A percentile compares a stretch with the other conserved stretches of the same genome.
Evolutionary conservation across 2,888 invertebrate species (phyloP).

Genomic region (Spodoptera exigua): DNA sequence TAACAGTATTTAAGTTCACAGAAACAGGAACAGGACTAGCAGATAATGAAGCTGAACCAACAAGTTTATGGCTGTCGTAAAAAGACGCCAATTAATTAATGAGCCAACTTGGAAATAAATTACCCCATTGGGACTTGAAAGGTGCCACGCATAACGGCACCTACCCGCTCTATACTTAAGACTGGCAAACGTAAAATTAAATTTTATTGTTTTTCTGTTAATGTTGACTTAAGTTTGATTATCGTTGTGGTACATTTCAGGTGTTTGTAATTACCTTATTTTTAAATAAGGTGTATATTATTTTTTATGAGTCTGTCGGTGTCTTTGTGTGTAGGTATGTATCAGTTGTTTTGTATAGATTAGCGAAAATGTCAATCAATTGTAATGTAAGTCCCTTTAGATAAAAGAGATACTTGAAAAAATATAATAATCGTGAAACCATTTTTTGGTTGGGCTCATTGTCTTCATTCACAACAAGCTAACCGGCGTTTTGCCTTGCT

Average conservation of each 20-base stretch:
- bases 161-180: conserved; percentile 68
- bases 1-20: conserved; percentile 58
- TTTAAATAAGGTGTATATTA: no score
- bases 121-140: conserved; percentile 73
- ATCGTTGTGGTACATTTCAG: conserved; percentile 6
- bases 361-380: no score
- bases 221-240: conserved; percentile 54
- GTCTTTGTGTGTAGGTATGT: no score
- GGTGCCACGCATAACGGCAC: conserved; percentile 73
- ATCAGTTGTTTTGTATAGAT: no score
- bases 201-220: conserved; percentile 68
- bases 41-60: conserved; percentile 72
- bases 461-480: no score
- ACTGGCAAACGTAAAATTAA: conserved; percentile 69
- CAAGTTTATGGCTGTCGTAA: conserved; percentile 80
- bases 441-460: no score
- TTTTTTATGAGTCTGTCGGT: no score
- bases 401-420: no score
- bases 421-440: no score
- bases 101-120: conserved; percentile 82
- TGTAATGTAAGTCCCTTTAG: no score
- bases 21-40: conserved; percentile 55
- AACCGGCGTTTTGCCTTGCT: no score
- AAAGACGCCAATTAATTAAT: conserved; percentile 86
- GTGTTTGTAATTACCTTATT: no score